Conservation (phyloP, 2,113 vertebrate species). For the crab-eating macaque (Macaca fascicularis) region T2T-MFA8v1.1 NC_088386.1:81942001-81942500, state of each 20-base stretch:
- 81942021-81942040: not conserved
- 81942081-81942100: not conserved
- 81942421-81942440: not conserved
- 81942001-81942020: not conserved
- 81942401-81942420: not conserved
- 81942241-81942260: not conserved
- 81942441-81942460: not conserved
- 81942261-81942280: not conserved
- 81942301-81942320: not conserved
- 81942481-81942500: not conserved
- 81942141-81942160: not conserved
- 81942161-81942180: not conserved
- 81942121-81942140: not conserved
- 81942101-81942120: not conserved
- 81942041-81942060: not conserved
- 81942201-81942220: not conserved
- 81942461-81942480: conserved; percentile 8
- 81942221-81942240: not conserved
- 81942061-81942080: not conserved
- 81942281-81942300: not conserved
- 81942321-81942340: not conserved
- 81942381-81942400: not conserved
- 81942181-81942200: not conserved
- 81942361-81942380: not conserved
- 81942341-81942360: not conserved